Evolutionary conservation across 2,113 vertebrate genomes (phyloP).

Genomic region (Lipophrys pholis): DNA sequence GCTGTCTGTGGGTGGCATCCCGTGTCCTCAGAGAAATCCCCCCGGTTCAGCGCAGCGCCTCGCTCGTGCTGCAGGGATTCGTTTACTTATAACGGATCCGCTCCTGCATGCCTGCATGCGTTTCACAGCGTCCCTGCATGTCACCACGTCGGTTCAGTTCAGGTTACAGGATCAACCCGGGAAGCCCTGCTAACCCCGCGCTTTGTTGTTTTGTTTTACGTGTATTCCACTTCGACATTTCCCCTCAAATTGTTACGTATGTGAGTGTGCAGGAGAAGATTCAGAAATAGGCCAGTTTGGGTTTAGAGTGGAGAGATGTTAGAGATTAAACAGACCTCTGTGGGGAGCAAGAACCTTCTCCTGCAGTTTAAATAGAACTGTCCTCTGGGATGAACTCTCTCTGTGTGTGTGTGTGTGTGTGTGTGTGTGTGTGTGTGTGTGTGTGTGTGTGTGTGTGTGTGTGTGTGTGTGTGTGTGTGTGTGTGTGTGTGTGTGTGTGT

Average conservation of each 20-base stretch:
- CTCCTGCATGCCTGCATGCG: slow-evolving; percentile 58
- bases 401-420: too few species aligned
- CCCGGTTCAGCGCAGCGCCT: slow-evolving; percentile 51
- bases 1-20: slow-evolving; percentile 65
- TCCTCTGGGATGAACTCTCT: slow-evolving; percentile 77
- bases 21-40: slow-evolving; percentile 52
- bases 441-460: too few species aligned
- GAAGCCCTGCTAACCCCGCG: slow-evolving; percentile 53
- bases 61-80: slow-evolving; percentile 65
- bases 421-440: too few species aligned
- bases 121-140: slow-evolving; percentile 52
- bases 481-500: too few species aligned
- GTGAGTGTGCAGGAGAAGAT: slow-evolving; percentile 26
- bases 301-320: slow-evolving; percentile 78
- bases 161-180: slow-evolving; percentile 57
- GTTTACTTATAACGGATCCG: slow-evolving; percentile 66
- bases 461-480: too few species aligned
- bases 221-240: slow-evolving; percentile 23
- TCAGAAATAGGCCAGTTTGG: slow-evolving; percentile 79
- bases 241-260: slow-evolving; percentile 15
- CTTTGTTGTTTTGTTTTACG: slow-evolving; percentile 20
- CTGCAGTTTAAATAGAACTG: slow-evolving; percentile 80
- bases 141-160: slow-evolving; percentile 33
- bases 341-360: slow-evolving; percentile 73
- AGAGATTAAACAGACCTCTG: slow-evolving; percentile 81